phyloP scores from a whole-genome alignment of 2,797 vertebrate species.

The Cyprinodon diabolis region DNA sequence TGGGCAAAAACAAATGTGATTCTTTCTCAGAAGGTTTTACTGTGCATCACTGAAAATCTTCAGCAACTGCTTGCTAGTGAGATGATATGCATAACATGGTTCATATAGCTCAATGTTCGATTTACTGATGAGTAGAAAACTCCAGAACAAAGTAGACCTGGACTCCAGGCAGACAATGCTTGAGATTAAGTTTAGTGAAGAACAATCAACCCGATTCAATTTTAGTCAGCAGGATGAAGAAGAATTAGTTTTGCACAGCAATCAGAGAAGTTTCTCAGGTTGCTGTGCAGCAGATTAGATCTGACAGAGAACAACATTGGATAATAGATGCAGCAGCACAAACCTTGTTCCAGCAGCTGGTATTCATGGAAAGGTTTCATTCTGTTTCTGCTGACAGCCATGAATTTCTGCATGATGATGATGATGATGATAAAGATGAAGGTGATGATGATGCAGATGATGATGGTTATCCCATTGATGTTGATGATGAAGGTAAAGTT shows the following conservation, averaged over 20 bases:
- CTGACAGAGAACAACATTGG: slow-evolving; percentile 2
- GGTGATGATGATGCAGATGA: too few species aligned
- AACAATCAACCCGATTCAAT: neutral
- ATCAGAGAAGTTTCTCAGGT: neutral
- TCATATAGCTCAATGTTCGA: neutral
- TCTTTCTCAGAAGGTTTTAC: neutral
- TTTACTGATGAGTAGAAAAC: neutral
- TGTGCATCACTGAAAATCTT: neutral
- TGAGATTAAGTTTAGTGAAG: neutral
- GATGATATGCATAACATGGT: neutral
- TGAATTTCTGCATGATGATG: neutral
- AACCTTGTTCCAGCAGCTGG: neutral
- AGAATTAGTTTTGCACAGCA: neutral
- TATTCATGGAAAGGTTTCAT: neutral
- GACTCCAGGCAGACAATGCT: too few species aligned
- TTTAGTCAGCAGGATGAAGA: neutral
- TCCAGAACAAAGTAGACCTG: neutral
- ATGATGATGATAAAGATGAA: too few species aligned
- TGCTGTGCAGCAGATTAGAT: slow-evolving; percentile 1
- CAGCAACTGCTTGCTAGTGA: neutral
- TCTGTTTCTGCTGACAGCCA: neutral
- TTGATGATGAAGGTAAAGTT: too few species aligned
- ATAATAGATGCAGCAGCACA: neutral
- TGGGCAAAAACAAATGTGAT: neutral
- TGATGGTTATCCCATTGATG: too few species aligned